Percentiles rank a stretch among this genome's conserved stretches.
These are phyloP conservation scores for Ptychochromis oligacanthus DNA, from an alignment of 2,113 vertebrate genomes.

Conservation along the genomic window DNA sequence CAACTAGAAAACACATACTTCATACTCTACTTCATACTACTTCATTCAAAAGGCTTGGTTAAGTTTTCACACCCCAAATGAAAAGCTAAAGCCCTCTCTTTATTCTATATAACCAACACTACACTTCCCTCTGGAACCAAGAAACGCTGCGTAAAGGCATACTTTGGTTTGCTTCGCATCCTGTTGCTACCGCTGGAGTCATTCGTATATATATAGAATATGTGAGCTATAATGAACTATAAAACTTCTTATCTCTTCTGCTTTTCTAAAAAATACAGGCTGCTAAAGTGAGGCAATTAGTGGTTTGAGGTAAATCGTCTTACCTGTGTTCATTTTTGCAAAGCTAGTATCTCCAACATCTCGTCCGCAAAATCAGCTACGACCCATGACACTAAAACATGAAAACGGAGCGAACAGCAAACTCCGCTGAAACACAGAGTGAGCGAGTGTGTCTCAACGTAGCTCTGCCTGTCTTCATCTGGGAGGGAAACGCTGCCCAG, in stretches of 20 bases:
- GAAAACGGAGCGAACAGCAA: background rate
- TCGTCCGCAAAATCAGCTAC: slow-evolving; percentile 22
- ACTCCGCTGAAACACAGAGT: background rate
- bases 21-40: background rate
- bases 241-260: background rate
- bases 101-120: background rate
- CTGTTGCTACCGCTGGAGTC: background rate
- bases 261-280: background rate
- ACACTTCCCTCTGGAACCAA: background rate
- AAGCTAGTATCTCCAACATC: slow-evolving; percentile 50
- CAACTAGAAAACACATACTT: background rate
- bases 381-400: background rate
- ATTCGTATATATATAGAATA: background rate
- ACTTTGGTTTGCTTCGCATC: slow-evolving; percentile 3
- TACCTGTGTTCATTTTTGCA: slow-evolving; percentile 76
- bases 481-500: slow-evolving; percentile 46
- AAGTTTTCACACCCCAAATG: background rate
- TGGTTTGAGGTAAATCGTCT: slow-evolving; percentile 15
- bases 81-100: background rate
- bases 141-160: background rate
- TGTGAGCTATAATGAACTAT: background rate
- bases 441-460: slow-evolving; percentile 6
- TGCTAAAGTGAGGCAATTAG: background rate
- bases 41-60: background rate
- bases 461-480: slow-evolving; percentile 6